These are phyloP conservation scores for Mantis religiosa DNA, from an alignment of 2,888 invertebrate species.

Conservation along the genomic window DNA sequence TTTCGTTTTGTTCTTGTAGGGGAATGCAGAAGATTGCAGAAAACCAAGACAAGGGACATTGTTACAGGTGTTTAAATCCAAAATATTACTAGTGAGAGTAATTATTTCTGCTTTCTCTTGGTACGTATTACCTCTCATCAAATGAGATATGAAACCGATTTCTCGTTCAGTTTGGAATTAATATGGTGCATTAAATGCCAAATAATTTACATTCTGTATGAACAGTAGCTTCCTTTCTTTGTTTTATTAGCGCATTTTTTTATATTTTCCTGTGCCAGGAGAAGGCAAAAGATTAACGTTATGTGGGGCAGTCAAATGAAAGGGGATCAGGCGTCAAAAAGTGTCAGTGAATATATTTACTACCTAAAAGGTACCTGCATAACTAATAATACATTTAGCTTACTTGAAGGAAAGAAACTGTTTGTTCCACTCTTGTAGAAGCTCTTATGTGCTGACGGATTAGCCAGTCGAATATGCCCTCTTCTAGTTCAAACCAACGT, in stretches of 20 bases:
- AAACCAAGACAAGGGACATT: not conserved
- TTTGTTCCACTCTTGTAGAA: no score
- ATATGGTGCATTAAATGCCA: not conserved
- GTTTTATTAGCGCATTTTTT: not conserved
- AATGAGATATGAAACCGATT: not conserved
- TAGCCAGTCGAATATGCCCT: no score
- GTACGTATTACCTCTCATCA: constrained; percentile 18
- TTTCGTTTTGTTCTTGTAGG: not conserved
- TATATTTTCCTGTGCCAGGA: not conserved
- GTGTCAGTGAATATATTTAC: no score
- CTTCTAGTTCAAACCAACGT: no score
- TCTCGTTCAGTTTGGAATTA: not conserved
- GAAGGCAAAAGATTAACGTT: not conserved
- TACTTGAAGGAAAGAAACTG: no score
- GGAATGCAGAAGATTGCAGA: not conserved
- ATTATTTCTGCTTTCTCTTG: constrained; percentile 28
- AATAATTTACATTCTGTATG: not conserved
- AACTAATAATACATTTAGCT: no score
- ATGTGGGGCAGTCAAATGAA: no score
- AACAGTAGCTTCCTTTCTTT: not conserved
- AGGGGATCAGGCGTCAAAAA: no score
- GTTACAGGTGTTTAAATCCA: constrained; percentile 19
- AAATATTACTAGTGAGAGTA: constrained; percentile 25
- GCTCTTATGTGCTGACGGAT: no score
- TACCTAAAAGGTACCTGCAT: no score